These are phyloP conservation scores for Trichosurus vulpecula DNA, from an alignment of 2,797 vertebrate genomes.

Conservation along the genomic window DNA sequence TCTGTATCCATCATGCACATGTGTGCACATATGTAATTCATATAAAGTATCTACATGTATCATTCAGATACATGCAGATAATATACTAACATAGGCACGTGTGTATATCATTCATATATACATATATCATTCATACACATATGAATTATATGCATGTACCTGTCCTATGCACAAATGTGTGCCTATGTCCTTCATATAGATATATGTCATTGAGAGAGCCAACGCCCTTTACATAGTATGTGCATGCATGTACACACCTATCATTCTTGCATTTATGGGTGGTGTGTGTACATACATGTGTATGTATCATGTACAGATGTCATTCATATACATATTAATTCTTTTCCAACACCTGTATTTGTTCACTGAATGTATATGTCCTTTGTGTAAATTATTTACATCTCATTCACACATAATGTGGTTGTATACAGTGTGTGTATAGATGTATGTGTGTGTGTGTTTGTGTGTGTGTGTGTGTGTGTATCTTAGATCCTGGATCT, in stretches of 20 bases:
- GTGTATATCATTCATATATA: too few species aligned
- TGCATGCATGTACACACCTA: not conserved
- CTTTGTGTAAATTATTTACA: not conserved
- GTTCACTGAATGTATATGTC: not conserved
- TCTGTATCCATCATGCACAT: too few species aligned
- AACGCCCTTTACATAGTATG: not conserved
- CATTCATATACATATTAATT: too few species aligned
- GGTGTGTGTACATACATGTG: not conserved
- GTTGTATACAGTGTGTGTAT: too few species aligned
- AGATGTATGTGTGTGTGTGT: too few species aligned
- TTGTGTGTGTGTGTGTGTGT: too few species aligned
- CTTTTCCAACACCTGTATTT: not conserved
- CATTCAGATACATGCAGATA: too few species aligned
- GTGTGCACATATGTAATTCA: too few species aligned
- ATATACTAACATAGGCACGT: too few species aligned
- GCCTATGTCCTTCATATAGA: not conserved
- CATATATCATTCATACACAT: too few species aligned
- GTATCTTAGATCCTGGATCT: not conserved
- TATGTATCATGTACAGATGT: not conserved
- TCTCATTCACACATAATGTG: not conserved
- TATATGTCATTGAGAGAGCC: not conserved
- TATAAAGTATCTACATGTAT: not conserved
- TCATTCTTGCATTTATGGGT: not conserved
- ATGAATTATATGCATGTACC: too few species aligned
- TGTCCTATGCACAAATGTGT: not conserved